A percentile compares a stretch with the other conserved stretches of the same genome.
Conservation (phyloP, 2,888 invertebrate species). For the Pinctada fucata region DNA sequence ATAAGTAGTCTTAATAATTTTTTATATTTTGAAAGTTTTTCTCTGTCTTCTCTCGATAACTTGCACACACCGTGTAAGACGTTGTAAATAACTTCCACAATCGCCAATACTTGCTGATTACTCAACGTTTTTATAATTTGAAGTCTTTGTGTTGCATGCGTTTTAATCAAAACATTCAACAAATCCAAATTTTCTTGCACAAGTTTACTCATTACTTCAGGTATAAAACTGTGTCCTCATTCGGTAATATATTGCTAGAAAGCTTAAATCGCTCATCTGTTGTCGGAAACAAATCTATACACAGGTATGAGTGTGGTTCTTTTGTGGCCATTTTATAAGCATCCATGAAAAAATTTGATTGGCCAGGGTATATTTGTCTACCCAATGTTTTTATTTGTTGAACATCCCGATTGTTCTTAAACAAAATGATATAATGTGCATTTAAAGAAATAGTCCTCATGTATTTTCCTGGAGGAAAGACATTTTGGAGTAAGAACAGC, state of each 20-base stretch:
- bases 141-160: conserved; percentile 26
- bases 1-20: conserved; percentile 37
- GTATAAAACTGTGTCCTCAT: conserved; percentile 37
- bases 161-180: conserved; percentile 30
- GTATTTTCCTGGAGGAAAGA: conserved; percentile 28
- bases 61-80: conserved; percentile 38
- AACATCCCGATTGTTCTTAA: conserved; percentile 40
- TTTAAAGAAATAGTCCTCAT: conserved; percentile 31
- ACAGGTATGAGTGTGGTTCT: conserved; percentile 27
- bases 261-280: conserved; percentile 32
- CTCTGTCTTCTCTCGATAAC: conserved; percentile 36
- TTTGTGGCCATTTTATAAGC: conserved; percentile 36
- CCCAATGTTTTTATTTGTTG: conserved; percentile 41
- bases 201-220: conserved; percentile 8
- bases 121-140: conserved; percentile 28
- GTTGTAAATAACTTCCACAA: conserved; percentile 45
- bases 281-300: conserved; percentile 34
- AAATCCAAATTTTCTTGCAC: conserved; percentile 19
- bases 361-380: conserved; percentile 42
- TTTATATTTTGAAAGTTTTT: conserved; percentile 29
- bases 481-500: conserved; percentile 25
- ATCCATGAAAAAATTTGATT: conserved; percentile 42
- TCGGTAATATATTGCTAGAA: conserved; percentile 37
- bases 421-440: conserved; percentile 40
- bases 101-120: conserved; percentile 31